phyloP scores from a whole-genome alignment of 2,113 vertebrate species.

The Blennius ocellaris region DNA sequence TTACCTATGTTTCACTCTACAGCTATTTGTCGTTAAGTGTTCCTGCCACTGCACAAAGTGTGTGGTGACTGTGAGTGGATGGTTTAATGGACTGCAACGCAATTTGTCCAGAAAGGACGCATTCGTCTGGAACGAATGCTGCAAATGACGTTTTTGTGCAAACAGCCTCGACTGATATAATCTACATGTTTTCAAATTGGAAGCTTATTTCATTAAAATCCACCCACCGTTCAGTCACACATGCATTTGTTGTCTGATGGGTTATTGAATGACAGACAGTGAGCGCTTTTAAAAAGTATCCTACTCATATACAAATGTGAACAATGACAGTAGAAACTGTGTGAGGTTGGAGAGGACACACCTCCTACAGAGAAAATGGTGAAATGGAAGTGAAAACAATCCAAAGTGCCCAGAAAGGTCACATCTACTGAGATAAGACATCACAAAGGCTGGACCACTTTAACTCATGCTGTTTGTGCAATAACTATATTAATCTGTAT shows the following conservation, averaged over 20 bases:
- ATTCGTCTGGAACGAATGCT: background rate
- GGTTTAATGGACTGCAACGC: no score
- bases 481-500: background rate
- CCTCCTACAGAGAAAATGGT: background rate
- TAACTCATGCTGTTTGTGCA: background rate
- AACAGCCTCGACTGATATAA: background rate
- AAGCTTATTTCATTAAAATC: background rate
- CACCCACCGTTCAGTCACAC: background rate
- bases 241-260: background rate
- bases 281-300: background rate
- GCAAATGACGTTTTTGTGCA: background rate
- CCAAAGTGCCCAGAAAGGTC: background rate
- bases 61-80: no score
- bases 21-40: background rate
- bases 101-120: background rate
- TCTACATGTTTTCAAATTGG: background rate
- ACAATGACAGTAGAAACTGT: no score
- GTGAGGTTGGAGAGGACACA: background rate
- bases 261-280: background rate
- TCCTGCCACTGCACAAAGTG: no score
- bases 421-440: background rate
- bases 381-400: background rate
- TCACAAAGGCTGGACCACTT: background rate
- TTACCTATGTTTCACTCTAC: background rate
- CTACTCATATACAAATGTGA: no score